Evolutionary conservation across 2,797 vertebrate genomes (phyloP), one percentile per base, ranked within the genome.

Genomic region (Hoplostethus mediterraneus): DNA sequence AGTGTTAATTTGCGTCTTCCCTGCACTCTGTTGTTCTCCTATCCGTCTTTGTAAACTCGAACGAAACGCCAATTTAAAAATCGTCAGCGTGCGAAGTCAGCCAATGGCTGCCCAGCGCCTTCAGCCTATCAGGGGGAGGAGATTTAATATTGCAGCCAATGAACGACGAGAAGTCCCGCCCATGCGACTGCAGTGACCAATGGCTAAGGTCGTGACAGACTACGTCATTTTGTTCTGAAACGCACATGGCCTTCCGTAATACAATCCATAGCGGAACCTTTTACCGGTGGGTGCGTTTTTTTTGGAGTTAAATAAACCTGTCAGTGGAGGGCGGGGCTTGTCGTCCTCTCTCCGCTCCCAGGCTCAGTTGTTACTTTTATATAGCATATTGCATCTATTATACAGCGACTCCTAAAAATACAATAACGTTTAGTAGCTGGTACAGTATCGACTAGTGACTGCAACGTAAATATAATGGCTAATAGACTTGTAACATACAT

Each of bases 121-220:
- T 21, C 11, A 60, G 5, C 94, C 93, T 94, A 94, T 94, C 79
- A 76, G 44, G 11, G 0, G 0, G 30, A 14, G 86, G 92, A 6
- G 2, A 73, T 95, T 95, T 95, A 95, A 95, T 10, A 6, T 0
- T 0, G 0, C 30, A 77, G 0, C 95, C 91, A 93, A 94, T 93
- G 51, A 66, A 1, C 4, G 5, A 1, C 4, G 5, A 54, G 49
- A 5, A 4, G 6, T n/a, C 28, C 31, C 16, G 44, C 44, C 58
- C 52, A 33, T 14, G 51, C 9, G 6, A 17, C 28, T 9, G 28
- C 5, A 30, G 1, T 0, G 2, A 67, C 87, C 90, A 90, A 90
- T 89, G 65, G 8, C 11, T 33, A 6, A 0, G 4, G 0, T 4
- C 0, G 0, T 21, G 0, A 10, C 3, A 0, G 0, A 0, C 2